Percentiles rank a stretch among this genome's conserved stretches.
Conservation (phyloP, 2,113 vertebrate species). For the Microtus pennsylvanicus region DNA sequence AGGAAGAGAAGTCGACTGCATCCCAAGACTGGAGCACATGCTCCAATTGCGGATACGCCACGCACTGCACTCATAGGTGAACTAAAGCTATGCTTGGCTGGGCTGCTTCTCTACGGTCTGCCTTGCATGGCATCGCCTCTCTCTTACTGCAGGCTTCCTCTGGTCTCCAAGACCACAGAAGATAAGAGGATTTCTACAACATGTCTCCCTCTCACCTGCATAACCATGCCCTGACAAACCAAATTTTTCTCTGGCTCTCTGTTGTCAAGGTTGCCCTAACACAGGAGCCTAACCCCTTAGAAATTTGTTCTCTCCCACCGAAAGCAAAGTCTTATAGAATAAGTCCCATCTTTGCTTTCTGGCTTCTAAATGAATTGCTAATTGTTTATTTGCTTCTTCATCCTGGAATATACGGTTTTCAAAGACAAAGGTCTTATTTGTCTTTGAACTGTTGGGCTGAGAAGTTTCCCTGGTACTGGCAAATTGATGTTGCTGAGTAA, state of each 20-base stretch:
- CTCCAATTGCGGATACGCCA: background rate
- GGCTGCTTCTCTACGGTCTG: background rate
- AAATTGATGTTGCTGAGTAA: constrained; percentile 56
- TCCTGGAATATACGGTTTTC: background rate
- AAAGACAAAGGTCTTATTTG: constrained; percentile 18
- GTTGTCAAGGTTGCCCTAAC: background rate
- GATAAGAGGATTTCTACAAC: background rate
- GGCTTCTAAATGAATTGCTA: background rate
- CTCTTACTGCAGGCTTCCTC: background rate
- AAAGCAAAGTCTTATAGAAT: background rate
- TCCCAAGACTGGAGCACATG: background rate
- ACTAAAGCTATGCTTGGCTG: background rate
- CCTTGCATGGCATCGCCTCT: background rate
- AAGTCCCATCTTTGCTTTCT: background rate
- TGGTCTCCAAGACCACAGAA: background rate
- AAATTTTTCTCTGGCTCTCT: background rate
- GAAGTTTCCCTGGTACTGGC: constrained; percentile 12
- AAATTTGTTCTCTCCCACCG: background rate
- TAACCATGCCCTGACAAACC: background rate
- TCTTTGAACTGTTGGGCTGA: constrained; percentile 29
- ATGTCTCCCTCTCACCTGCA: background rate
- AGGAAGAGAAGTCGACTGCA: background rate
- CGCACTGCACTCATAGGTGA: background rate
- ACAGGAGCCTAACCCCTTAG: background rate
- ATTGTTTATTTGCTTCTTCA: background rate